phyloP scores from a whole-genome alignment of 2,888 invertebrate genomes.

The Heliconius cydno region DNA sequence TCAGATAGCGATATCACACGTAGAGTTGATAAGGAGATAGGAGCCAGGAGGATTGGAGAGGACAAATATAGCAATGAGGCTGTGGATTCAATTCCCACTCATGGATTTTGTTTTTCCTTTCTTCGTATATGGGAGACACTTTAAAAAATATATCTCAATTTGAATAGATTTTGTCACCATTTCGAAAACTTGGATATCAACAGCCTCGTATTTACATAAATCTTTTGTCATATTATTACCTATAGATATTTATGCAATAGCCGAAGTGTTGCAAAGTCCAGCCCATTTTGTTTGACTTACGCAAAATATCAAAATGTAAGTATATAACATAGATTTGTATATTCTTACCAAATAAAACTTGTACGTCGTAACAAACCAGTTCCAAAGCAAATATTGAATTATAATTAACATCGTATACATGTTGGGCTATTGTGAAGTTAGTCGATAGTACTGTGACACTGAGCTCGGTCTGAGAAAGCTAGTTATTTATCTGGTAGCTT shows the following conservation, averaged over 20 bases:
- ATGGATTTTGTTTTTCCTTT: background rate
- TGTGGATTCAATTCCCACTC: background rate
- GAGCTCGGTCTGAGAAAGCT: background rate
- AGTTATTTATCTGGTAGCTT: background rate
- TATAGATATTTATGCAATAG: background rate
- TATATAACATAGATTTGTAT: conserved; percentile 15
- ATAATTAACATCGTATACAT: conserved; percentile 23
- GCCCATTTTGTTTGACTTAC: conserved; percentile 9
- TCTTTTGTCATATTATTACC: background rate
- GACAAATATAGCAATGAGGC: background rate
- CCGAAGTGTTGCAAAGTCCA: background rate
- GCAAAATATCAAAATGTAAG: conserved; percentile 23
- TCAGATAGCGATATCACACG: conserved; percentile 18
- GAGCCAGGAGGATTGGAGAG: background rate
- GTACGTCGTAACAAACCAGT: conserved; percentile 29
- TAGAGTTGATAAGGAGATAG: conserved; percentile 5
- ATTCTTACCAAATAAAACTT: conserved; percentile 26
- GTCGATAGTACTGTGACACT: background rate
- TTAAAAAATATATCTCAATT: background rate
- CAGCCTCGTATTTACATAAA: background rate
- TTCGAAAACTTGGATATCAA: background rate
- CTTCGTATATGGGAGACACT: background rate
- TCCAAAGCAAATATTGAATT: conserved; percentile 26
- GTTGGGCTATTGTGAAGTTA: conserved; percentile 13
- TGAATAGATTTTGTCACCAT: background rate